These are phyloP conservation scores for Acropternis orthonyx DNA, from an alignment of 2,797 vertebrate species.

Conservation along the genomic window DNA sequence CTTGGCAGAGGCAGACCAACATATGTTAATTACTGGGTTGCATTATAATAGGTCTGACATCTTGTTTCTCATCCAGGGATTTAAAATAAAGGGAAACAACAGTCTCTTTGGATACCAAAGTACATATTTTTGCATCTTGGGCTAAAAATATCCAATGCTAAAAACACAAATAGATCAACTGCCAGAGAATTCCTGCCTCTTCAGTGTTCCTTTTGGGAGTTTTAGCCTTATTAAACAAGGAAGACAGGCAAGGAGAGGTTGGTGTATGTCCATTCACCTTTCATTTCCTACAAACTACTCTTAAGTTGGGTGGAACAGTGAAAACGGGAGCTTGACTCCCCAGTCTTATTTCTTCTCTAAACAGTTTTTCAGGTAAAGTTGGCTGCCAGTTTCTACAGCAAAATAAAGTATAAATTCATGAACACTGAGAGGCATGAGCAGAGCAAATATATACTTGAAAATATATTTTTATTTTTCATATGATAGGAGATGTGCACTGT, in stretches of 20 bases:
- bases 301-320: neutral
- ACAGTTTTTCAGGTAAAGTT: neutral
- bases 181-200: conserved; percentile 11
- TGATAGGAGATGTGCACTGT: neutral
- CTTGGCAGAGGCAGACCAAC: conserved; percentile 44
- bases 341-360: neutral
- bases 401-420: neutral
- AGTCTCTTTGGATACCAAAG: conserved; percentile 24
- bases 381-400: neutral
- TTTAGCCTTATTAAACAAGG: neutral
- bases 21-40: conserved; percentile 58
- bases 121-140: neutral
- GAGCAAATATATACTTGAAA: neutral
- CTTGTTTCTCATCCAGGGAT: conserved; percentile 38
- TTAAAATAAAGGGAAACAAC: conserved; percentile 56
- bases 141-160: conserved; percentile 22
- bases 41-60: conserved; percentile 61
- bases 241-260: neutral
- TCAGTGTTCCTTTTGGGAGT: neutral
- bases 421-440: neutral
- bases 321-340: neutral
- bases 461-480: neutral
- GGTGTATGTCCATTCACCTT: neutral
- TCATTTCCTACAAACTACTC: neutral
- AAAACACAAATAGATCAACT: conserved; percentile 29